Evolutionary conservation across 37 sponge, comb jelly and placozoan genomes (phyloP), one percentile per base, ranked within the genome.

Genomic region (Petrosia ficiformis): DNA sequence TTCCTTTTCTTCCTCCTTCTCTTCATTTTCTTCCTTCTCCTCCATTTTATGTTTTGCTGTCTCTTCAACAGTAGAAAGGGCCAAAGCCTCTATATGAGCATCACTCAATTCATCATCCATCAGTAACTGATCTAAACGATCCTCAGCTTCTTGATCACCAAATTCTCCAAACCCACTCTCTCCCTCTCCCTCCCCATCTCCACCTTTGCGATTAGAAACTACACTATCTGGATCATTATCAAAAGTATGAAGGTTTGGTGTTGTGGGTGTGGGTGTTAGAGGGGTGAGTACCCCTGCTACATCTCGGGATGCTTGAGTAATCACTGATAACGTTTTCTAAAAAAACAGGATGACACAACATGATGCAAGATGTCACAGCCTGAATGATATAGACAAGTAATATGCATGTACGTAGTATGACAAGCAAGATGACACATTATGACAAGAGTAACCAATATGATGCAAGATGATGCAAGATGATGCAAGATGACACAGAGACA

Each of bases 51-150:
- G 10, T 16, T 10, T 10, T 48, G 54, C 10, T 10, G 14, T 48
- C 16, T 44, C 71, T 14, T 44, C 29, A 29, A 22, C 42, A 38
- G 71, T 39, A 35, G 71, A n/a, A 22, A 67, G n/a, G 24, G 68
- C 68, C 31, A 32, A 33, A 29, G 14, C 56, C 1, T 41, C 57
- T 26, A 86, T 67, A 36, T 77, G 65, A 4, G 82, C 67, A 44
- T 82, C 81, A 70, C 80, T 86, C 37, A 91, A 63, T 44, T 91
- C 92, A 26, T 91, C 92, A 42, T 91, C 87, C 74, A 91, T 74
- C 48, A 75, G 39, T 0, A 91, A 74, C 67, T 85, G 87, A 22
- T 79, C 80, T 66, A 91, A 59, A 3, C 57, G 39, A 0, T 82
- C 92, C 3, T 74, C 87, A 1, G 92, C 87, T 36, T 91, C 92